A percentile compares a stretch with the other conserved stretches of the same genome.
Conservation (phyloP, 2,113 vertebrate species). For the Alligator mississippiensis region DNA sequence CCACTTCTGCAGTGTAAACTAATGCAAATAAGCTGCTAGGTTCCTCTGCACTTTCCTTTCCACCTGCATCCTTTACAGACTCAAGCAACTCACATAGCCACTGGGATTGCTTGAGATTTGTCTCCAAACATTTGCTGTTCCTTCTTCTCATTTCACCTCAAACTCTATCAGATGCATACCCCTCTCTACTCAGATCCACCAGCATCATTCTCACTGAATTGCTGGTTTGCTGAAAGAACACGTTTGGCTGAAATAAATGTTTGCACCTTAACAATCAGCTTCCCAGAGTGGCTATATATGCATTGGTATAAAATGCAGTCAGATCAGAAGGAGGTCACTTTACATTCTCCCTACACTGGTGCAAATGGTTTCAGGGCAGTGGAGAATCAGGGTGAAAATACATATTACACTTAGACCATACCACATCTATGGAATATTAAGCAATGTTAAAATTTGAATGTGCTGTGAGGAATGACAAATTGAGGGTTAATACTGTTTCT, state of each 20-base stretch:
- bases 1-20: neutral
- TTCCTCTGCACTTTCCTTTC: neutral
- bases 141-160: neutral
- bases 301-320: neutral
- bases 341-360: neutral
- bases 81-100: neutral
- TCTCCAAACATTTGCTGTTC: neutral
- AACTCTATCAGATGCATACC: neutral
- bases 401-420: no score
- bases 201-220: neutral
- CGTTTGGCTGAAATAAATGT: neutral
- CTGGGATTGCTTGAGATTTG: neutral
- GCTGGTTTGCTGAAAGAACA: neutral
- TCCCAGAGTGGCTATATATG: neutral
- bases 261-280: neutral
- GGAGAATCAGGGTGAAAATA: neutral
- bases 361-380: neutral
- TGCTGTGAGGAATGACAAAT: no score
- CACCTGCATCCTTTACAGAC: constrained; percentile 25
- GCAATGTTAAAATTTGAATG: no score
- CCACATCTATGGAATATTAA: no score
- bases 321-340: neutral
- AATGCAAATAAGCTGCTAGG: constrained; percentile 19
- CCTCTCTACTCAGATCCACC: neutral
- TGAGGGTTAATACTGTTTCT: no score